Evolutionary conservation across 2,113 vertebrate species (phyloP).

Genomic region (Bungarus multicinctus): DNA sequence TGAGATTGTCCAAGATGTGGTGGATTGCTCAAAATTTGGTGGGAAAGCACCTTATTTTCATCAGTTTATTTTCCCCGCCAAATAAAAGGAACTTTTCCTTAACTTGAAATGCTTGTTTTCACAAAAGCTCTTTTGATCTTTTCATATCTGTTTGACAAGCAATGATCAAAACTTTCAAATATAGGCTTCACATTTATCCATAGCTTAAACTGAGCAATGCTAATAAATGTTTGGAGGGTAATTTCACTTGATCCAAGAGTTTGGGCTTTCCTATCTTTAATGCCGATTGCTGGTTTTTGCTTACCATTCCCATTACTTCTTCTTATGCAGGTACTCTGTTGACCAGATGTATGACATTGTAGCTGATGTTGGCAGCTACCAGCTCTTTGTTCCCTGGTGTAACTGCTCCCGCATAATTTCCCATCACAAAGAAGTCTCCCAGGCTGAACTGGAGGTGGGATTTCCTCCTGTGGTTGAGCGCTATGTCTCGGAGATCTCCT

Average conservation of each 20-base stretch:
- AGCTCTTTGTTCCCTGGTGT: constrained; percentile 79
- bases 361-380: constrained; percentile 69
- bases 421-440: constrained; percentile 24
- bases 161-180: neutral
- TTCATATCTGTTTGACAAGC: neutral
- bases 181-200: neutral
- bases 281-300: neutral
- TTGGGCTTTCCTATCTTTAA: neutral
- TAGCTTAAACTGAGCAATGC: neutral
- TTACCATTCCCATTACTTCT: neutral
- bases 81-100: neutral
- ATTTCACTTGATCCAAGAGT: neutral
- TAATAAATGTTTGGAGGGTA: neutral
- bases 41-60: neutral
- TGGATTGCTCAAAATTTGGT: neutral
- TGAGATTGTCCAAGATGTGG: neutral
- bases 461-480: constrained; percentile 73
- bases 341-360: constrained; percentile 77
- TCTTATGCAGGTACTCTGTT: constrained; percentile 63
- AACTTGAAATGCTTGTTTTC: neutral
- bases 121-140: neutral
- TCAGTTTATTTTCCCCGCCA: neutral
- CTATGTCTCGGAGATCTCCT: constrained; percentile 71
- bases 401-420: constrained; percentile 65
- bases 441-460: constrained; percentile 73